Base-by-base conservation (phyloP, 2,888 invertebrate genomes). In the Cryptocephalus primarius region DNA sequence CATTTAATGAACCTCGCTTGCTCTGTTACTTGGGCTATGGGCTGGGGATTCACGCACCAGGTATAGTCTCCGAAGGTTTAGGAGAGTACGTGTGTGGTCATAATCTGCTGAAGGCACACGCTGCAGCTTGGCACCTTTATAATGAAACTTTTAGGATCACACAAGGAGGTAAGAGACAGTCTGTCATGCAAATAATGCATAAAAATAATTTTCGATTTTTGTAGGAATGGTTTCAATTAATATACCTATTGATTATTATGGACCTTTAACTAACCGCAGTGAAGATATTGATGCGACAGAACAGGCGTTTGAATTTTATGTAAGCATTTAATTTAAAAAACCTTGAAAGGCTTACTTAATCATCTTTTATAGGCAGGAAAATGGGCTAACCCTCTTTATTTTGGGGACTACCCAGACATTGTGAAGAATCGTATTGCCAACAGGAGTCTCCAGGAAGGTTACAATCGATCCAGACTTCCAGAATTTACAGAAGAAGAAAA, bases 61-160 rank as follows among this genome's bases (percentile, higher is more conserved):
- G 58, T 6, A 49, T 74, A 22, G 55, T 55, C 13, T 66, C 70
- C 2, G 59, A 72, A 40, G 79, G 79, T 8, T 57, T 75, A 10
- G 78, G 73, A 0, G 76, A 76, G 42, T 85, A 86, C 62, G 60
- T 77, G 33, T 82, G 81, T 58, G 77, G 77, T 44, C 79, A 83
- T 57, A 79, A 76, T 42, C 65, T 81, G 40, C 67, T 86, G 9
- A 73, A 79, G 55, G 78, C 85, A 0, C 86, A 87, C 58, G 82
- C 81, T 2, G 77, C 73, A 56, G 75, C 77, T 0, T 86, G 79
- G 65, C 75, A 77, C 47, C 61, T 82, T 22, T 85, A 83, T 61
- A 72, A 82, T 42, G 66, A 74, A 8, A 72, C 75, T n/a, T 84
- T 78, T 65, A 72, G 76, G 48, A 55, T 70, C 0, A 58, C 52